Conservation (phyloP, 1,140 invertebrate species). For the Caenorhabditis inopinata region DNA sequence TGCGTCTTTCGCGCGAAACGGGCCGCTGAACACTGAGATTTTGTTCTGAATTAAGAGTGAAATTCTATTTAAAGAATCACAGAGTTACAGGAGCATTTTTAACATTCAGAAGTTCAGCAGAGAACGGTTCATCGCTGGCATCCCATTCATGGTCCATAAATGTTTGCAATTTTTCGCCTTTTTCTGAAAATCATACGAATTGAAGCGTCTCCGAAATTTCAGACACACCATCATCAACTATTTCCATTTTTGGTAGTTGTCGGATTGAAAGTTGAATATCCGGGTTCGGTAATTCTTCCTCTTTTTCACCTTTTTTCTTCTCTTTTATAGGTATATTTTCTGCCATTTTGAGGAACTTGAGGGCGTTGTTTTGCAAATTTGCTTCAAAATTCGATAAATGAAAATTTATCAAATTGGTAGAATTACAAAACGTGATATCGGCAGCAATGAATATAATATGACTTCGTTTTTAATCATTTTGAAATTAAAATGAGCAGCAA, state of each 20-base stretch:
- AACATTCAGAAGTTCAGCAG: conserved; percentile 12
- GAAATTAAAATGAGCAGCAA: background rate
- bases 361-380: too few relatives aligned
- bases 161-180: background rate
- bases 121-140: conserved; percentile 21
- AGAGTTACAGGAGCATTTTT: background rate
- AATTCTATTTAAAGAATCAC: background rate
- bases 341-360: background rate
- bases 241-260: conserved; percentile 1
- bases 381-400: too few relatives aligned
- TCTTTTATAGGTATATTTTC: background rate
- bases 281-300: background rate
- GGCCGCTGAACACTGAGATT: conserved; percentile 6
- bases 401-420: too few relatives aligned
- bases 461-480: too few relatives aligned
- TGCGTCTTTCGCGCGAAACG: background rate
- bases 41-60: background rate
- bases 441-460: too few relatives aligned
- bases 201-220: too few relatives aligned
- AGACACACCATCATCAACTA: background rate
- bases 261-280: background rate
- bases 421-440: too few relatives aligned
- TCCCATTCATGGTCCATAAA: background rate
- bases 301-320: background rate
- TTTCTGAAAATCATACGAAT: background rate